These are phyloP conservation scores for Gobiocypris rarus DNA, from an alignment of 2,113 vertebrate genomes.

Conservation along the genomic window DNA sequence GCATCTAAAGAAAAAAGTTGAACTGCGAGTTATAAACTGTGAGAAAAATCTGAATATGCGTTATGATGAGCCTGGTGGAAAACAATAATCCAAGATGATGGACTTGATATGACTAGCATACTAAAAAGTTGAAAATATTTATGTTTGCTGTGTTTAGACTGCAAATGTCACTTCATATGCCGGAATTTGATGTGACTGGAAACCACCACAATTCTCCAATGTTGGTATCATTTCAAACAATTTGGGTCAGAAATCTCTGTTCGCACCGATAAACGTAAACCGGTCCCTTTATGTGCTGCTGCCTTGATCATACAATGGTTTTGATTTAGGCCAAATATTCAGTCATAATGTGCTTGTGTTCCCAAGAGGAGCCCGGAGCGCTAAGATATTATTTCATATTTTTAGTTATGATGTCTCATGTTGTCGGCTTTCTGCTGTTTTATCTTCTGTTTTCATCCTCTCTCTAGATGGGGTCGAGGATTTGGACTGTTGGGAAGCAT, in stretches of 20 bases:
- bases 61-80: too few species aligned
- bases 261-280: neutral
- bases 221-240: neutral
- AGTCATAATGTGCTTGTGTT: neutral
- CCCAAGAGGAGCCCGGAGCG: neutral
- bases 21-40: too few species aligned
- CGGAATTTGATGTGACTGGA: neutral
- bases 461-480: conserved; percentile 96
- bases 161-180: neutral
- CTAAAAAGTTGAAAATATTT: too few species aligned
- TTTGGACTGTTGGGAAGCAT: conserved; percentile 97
- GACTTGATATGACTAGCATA: too few species aligned
- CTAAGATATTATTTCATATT: neutral
- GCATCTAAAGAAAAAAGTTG: too few species aligned
- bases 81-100: too few species aligned
- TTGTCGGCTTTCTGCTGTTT: neutral
- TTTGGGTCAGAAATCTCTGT: conserved; percentile 13
- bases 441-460: conserved; percentile 25
- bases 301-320: conserved; percentile 21
- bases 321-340: conserved; percentile 33
- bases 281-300: conserved; percentile 1
- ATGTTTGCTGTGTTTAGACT: neutral
- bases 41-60: too few species aligned
- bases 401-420: neutral
- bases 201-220: neutral